Conservation (phyloP, 2,797 vertebrate genomes). For the Arremon brunneinucha region DNA sequence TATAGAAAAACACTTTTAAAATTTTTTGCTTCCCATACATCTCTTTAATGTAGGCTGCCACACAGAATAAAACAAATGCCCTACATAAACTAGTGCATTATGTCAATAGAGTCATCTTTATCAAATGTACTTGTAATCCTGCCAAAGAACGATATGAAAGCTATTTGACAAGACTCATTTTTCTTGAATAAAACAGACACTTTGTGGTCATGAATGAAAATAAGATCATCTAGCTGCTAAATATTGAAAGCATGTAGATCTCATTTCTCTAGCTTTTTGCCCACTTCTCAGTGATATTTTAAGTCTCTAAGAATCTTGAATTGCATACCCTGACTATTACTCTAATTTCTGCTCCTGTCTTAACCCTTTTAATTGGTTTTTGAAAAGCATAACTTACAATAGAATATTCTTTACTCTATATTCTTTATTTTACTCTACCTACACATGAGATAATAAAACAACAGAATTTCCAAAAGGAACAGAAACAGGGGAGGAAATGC, state of each 20-base stretch:
- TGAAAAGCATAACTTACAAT: background rate
- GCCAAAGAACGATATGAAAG: background rate
- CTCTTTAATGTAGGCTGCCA: background rate
- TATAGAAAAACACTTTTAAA: background rate
- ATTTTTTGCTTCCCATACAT: background rate
- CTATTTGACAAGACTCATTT: conserved; percentile 14
- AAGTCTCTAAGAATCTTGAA: background rate
- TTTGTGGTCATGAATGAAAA: conserved; percentile 30
- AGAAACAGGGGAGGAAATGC: background rate
- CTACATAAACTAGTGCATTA: background rate
- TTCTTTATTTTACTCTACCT: background rate
- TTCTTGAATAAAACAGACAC: conserved; percentile 6
- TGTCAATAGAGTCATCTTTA: conserved; percentile 17
- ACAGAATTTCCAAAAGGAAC: background rate
- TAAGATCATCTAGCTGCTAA: background rate
- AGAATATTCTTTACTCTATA: background rate
- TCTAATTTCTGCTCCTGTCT: background rate
- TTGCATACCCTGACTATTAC: background rate
- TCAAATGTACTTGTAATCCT: background rate
- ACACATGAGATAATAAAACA: background rate
- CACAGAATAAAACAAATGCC: conserved; percentile 3
- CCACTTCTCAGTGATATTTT: background rate
- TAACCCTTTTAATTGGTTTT: background rate
- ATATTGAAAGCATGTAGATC: background rate
- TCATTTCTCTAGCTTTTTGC: background rate